Evolutionary conservation across 2,113 vertebrate genomes (phyloP), one percentile per base, ranked within the genome.

Genomic region (Himantopus leucocephalus): DNA sequence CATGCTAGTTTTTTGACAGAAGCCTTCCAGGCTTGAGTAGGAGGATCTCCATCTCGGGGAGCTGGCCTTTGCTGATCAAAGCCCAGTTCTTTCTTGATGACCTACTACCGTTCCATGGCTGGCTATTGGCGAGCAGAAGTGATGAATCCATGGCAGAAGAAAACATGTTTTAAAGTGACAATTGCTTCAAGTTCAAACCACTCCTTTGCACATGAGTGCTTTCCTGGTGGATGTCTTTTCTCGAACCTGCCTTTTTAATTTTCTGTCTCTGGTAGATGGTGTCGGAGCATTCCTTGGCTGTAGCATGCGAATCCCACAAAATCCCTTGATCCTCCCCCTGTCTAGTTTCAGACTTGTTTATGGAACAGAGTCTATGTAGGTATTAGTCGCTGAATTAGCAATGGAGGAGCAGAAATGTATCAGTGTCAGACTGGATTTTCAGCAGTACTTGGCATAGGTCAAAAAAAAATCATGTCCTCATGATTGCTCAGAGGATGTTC

Each of bases 321-420:
- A 96, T 96, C 92, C 91, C 80, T 97, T 97, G 94, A 97, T 97
- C 96, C 96, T 66, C 62, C 30, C 8, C 10, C 76, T 92, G 95
- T 94, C 95, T 91, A 58, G 45, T 91, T 95, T 93, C 84, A 92
- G 94, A 95, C 92, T 95, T 96, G 96, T 96, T 97, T 97, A 94
- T 96, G 92, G 94, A 96, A 79, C 66, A 71, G 73, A 85, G 92
- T 79, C 89, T 94, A 45, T 79, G 66, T 85, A 90, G 94, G 89
- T 95, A 94, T 95, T 96, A 90, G 84, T 73, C 18, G 37, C 68
- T 91, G 92, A 91, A 75, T 79, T 90, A 85, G 80, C 77, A 89
- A 41, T 62, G 77, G 84, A 95, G 70, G 58, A 88, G 48, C 39
- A 95, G 79, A 92, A 90, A 97, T 85, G 35, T 83, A 47, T 85